A percentile compares a stretch with the other conserved stretches of the same genome.
These are phyloP conservation scores for Sarcophaga peregrina DNA, from an alignment of 1,140 invertebrate genomes.

Conservation along the genomic window DNA sequence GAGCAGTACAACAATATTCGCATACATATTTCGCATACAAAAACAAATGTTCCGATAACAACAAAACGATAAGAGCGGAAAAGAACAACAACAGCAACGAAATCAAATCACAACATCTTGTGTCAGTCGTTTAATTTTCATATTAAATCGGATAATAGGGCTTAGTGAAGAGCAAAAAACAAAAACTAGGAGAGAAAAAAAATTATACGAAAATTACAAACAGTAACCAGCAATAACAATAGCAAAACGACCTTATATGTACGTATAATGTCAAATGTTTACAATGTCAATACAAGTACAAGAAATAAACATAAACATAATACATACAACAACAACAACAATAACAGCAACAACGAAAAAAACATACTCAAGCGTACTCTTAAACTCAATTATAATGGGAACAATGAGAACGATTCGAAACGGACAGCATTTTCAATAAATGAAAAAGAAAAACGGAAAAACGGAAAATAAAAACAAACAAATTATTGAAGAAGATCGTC, in stretches of 20 bases:
- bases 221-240: constrained; percentile 14
- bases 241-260: constrained; percentile 33
- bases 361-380: background rate
- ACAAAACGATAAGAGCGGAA: background rate
- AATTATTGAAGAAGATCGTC: background rate
- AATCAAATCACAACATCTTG: background rate
- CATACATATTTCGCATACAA: background rate
- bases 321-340: background rate
- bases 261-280: constrained; percentile 34
- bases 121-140: background rate
- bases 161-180: background rate
- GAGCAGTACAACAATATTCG: too few species aligned
- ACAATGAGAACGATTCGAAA: background rate
- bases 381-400: background rate
- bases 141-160: background rate
- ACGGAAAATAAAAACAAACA: background rate
- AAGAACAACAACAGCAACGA: background rate
- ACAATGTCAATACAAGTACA: constrained; percentile 32
- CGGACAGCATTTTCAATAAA: constrained; percentile 8
- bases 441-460: background rate
- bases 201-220: too few species aligned
- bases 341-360: background rate
- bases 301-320: background rate
- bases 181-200: background rate
- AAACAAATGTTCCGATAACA: background rate